phyloP scores from a whole-genome alignment of 2,797 vertebrate species.

The Gephyroberyx darwinii region DNA sequence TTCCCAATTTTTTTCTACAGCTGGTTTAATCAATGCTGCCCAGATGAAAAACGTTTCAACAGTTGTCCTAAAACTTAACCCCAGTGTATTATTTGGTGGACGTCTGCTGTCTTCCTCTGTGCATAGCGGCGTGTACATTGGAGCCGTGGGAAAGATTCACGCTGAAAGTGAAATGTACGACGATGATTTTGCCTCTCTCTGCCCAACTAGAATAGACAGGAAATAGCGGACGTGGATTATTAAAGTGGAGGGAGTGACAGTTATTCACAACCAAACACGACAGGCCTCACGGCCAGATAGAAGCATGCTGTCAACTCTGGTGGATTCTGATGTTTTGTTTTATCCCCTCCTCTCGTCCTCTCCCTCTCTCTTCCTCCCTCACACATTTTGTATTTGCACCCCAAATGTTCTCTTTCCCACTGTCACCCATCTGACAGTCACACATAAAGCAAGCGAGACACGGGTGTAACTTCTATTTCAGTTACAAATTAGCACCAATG shows the following conservation, averaged over 20 bases:
- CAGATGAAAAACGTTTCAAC: slow-evolving; percentile 30
- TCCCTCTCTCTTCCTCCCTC: slow-evolving; percentile 25
- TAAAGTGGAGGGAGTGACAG: slow-evolving; percentile 38
- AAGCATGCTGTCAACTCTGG: slow-evolving; percentile 33
- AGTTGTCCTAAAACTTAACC: slow-evolving; percentile 24
- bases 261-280: slow-evolving; percentile 26
- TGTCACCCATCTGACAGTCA: slow-evolving; percentile 39
- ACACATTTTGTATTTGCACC: slow-evolving; percentile 30
- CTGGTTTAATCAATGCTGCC: slow-evolving; percentile 23
- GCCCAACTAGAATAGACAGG: slow-evolving; percentile 18
- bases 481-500: slow-evolving; percentile 35
- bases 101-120: slow-evolving; percentile 23
- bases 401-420: slow-evolving; percentile 49
- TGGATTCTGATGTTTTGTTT: slow-evolving; percentile 35
- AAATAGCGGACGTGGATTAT: slow-evolving; percentile 33
- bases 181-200: slow-evolving; percentile 8
- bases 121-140: slow-evolving; percentile 10
- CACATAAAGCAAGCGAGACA: slow-evolving; percentile 13
- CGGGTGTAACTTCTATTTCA: slow-evolving; percentile 40
- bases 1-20: slow-evolving; percentile 4
- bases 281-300: slow-evolving; percentile 32
- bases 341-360: slow-evolving; percentile 12
- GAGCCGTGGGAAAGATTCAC: slow-evolving; percentile 10
- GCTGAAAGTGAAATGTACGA: slow-evolving; percentile 14
- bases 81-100: slow-evolving; percentile 18